These are phyloP conservation scores for Dipodomys ordii DNA, from an alignment of 2,113 vertebrate species.

Conservation along the genomic window DNA sequence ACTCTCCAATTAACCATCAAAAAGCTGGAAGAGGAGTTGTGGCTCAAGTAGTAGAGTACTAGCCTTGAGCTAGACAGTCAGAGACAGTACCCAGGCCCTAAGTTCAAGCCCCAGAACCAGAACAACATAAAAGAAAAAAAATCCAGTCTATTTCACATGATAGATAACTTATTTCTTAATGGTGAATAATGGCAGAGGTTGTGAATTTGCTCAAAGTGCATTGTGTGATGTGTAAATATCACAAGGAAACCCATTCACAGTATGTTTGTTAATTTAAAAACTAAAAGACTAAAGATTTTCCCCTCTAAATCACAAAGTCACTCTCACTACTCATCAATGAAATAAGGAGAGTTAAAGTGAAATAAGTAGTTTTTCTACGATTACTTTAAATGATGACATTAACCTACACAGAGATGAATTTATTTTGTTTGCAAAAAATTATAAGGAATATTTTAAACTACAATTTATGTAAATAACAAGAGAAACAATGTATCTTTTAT, in stretches of 20 bases:
- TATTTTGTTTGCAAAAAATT: constrained; percentile 41
- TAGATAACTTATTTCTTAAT: constrained; percentile 3
- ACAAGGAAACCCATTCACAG: too few species aligned
- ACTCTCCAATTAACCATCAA: too few species aligned
- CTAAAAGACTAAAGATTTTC: neutral
- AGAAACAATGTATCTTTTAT: constrained; percentile 18
- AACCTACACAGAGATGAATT: constrained; percentile 38
- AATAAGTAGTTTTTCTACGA: neutral
- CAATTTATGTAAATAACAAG: neutral
- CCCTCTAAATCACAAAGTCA: neutral
- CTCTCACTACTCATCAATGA: neutral
- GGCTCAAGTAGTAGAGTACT: too few species aligned
- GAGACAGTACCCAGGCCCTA: too few species aligned
- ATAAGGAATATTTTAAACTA: constrained; percentile 34
- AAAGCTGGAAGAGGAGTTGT: too few species aligned
- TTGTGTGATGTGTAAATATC: too few species aligned
- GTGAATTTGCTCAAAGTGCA: too few species aligned
- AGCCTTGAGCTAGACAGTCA: too few species aligned
- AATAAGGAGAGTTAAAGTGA: constrained; percentile 47
- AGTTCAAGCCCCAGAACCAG: too few species aligned
- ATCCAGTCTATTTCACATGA: neutral
- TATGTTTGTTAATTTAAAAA: too few species aligned
- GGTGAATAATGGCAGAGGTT: neutral
- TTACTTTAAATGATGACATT: constrained; percentile 29
- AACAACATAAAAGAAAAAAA: neutral